These are phyloP conservation scores for Psophia crepitans DNA, from an alignment of 2,113 vertebrate genomes.

Conservation along the genomic window DNA sequence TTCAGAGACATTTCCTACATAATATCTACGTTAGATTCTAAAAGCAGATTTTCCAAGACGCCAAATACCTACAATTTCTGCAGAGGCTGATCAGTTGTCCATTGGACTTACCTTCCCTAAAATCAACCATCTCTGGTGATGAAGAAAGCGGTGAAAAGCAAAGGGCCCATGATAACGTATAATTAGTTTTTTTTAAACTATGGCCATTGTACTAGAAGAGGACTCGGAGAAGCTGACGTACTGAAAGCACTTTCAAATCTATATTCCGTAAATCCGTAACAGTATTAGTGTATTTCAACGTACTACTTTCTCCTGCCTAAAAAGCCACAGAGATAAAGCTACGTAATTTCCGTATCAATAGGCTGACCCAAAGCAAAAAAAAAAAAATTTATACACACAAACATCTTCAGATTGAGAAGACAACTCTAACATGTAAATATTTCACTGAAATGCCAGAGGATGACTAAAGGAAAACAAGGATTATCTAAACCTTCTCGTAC, in stretches of 20 bases:
- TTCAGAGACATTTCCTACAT: not conserved
- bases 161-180: not conserved
- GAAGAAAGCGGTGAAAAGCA: not conserved
- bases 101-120: not conserved
- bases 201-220: not conserved
- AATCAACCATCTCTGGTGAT: not conserved
- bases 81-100: not conserved
- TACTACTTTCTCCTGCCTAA: not conserved
- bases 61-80: not conserved
- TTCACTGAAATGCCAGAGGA: not conserved
- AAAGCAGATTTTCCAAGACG: not conserved
- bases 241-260: not conserved
- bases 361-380: not conserved
- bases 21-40: not conserved
- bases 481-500: not conserved
- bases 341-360: not conserved
- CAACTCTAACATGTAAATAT: not conserved
- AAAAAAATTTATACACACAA: not conserved
- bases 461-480: not conserved
- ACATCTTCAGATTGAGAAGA: not conserved
- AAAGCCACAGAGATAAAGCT: not conserved
- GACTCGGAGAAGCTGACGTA: not conserved
- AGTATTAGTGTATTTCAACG: not conserved
- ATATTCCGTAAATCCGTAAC: not conserved
- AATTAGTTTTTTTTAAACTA: not conserved